These are phyloP conservation scores for Intellagama lesueurii DNA, from an alignment of 2,797 vertebrate genomes.

Conservation along the genomic window DNA sequence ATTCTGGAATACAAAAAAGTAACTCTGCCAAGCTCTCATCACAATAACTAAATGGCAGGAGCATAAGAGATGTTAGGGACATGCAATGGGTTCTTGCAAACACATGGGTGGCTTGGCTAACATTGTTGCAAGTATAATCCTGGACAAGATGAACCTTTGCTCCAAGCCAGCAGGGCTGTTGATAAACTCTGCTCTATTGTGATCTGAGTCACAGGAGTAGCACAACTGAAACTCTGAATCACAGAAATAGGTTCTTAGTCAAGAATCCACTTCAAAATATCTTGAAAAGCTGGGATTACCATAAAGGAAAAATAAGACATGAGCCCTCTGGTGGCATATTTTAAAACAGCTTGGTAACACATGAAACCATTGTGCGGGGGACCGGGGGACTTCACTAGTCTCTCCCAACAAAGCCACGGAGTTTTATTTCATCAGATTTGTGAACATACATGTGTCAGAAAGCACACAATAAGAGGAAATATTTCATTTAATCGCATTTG, in stretches of 20 bases:
- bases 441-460: not conserved
- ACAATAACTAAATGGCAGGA: no score
- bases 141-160: not conserved
- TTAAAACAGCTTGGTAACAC: not conserved
- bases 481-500: not conserved
- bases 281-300: not conserved
- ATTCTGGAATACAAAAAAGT: no score
- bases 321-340: not conserved
- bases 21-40: no score
- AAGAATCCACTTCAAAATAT: not conserved
- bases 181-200: not conserved
- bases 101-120: not conserved
- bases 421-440: no score
- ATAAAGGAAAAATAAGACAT: not conserved
- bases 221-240: not conserved
- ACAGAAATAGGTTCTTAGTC: not conserved
- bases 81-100: no score
- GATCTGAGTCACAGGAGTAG: not conserved
- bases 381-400: not conserved
- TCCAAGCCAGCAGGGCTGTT: not conserved
- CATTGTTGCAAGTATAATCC: not conserved
- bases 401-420: not conserved
- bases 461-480: not conserved
- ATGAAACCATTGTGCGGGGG: not conserved
- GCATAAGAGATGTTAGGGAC: no score